phyloP scores from a whole-genome alignment of 2,113 vertebrate genomes.

The Gobio gobio region DNA sequence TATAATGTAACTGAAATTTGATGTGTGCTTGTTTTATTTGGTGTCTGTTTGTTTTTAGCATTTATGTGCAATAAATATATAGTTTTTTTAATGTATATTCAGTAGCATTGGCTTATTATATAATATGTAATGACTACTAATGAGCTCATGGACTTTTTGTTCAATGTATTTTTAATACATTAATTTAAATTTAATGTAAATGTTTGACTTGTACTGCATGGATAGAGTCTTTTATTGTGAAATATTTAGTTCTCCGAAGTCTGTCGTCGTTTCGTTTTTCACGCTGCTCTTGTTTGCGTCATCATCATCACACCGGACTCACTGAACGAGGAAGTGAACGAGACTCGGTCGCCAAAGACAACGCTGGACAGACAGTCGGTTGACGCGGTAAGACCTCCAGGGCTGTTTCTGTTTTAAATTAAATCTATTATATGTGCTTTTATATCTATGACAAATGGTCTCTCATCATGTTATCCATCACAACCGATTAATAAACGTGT shows the following conservation, averaged over 20 bases:
- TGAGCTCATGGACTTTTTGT: not conserved
- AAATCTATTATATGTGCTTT: not conserved
- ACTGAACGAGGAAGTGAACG: not conserved
- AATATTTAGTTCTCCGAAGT: not conserved
- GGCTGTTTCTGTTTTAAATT: not conserved
- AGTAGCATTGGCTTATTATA: not conserved
- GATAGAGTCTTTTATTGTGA: slow-evolving; percentile 17
- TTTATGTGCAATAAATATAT: no score
- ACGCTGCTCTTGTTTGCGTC: not conserved
- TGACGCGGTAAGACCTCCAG: not conserved
- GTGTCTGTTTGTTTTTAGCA: no score
- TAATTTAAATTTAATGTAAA: not conserved
- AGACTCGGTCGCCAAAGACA: not conserved
- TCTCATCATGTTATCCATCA: not conserved
- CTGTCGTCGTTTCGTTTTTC: not conserved
- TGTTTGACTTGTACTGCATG: not conserved
- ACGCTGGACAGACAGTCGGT: not conserved
- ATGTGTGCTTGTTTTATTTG: no score
- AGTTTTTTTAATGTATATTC: not conserved
- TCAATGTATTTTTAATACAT: no score
- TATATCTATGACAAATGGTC: not conserved
- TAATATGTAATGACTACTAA: not conserved
- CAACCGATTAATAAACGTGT: not conserved
- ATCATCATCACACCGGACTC: not conserved
- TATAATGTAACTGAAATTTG: no score